These are phyloP conservation scores for Arenaria interpres DNA, from an alignment of 2,113 vertebrate species.

Conservation along the genomic window DNA sequence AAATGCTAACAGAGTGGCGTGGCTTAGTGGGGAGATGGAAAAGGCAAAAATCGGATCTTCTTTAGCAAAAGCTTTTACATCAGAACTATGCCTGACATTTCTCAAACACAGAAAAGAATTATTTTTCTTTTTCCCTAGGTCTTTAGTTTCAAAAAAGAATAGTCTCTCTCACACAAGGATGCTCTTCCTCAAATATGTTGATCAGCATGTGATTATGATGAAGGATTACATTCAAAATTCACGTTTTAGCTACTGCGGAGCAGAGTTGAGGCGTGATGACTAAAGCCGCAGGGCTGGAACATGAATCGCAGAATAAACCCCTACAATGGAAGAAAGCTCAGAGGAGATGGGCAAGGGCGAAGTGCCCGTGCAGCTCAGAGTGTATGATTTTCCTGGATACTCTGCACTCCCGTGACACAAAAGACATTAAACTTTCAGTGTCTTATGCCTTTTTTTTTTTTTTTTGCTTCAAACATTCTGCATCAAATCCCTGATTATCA, in stretches of 20 bases:
- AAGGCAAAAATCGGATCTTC: neutral
- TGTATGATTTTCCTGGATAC: neutral
- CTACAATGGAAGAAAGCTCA: neutral
- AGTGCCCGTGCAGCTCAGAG: neutral
- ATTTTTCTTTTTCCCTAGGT: neutral
- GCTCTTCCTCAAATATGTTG: neutral
- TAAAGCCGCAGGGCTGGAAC: neutral
- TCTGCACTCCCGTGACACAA: neutral
- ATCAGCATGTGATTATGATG: neutral
- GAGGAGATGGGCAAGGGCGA: neutral
- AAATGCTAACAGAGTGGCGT: neutral
- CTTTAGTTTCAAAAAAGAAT: neutral
- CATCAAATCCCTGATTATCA: neutral
- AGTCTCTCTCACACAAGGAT: neutral
- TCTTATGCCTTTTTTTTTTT: neutral
- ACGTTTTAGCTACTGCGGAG: neutral
- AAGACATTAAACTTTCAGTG: neutral
- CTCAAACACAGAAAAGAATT: neutral
- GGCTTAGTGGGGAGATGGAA: neutral
- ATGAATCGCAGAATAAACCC: neutral
- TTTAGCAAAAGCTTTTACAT: neutral
- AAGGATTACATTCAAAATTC: neutral
- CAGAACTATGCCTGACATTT: neutral
- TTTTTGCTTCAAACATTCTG: neutral
- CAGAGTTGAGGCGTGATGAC: neutral